These are phyloP conservation scores for Tethea ocularis DNA, from an alignment of 2,888 invertebrate species.

Conservation along the genomic window DNA sequence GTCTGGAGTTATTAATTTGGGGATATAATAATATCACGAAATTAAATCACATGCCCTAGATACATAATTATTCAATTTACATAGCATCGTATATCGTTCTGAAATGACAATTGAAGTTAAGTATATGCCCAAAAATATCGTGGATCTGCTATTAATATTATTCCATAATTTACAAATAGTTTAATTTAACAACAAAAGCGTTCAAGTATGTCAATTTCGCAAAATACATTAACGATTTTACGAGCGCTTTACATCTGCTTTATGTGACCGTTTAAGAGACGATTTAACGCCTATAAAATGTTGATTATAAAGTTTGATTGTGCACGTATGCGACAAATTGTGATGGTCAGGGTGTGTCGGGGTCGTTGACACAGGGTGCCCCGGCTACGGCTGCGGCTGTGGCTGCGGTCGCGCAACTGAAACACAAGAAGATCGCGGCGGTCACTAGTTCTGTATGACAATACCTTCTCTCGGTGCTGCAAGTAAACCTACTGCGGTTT, in stretches of 20 bases:
- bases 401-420: constrained; percentile 63
- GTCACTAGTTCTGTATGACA: constrained; percentile 53
- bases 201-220: constrained; percentile 53
- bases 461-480: constrained; percentile 31
- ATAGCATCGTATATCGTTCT: neutral
- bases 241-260: constrained; percentile 64
- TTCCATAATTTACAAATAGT: neutral
- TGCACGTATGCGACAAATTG: constrained; percentile 54
- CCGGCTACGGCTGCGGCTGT: constrained; percentile 24
- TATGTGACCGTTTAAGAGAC: constrained; percentile 64
- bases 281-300: constrained; percentile 72
- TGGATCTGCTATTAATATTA: neutral
- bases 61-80: neutral
- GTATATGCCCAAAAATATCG: neutral
- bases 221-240: constrained; percentile 62
- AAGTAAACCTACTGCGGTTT: constrained; percentile 35
- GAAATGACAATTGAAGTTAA: neutral
- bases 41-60: neutral
- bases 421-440: constrained; percentile 69
- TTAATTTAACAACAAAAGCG: constrained; percentile 13
- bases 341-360: constrained; percentile 57
- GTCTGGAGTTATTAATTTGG: neutral
- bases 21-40: neutral
- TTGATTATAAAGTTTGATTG: constrained; percentile 51
- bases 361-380: constrained; percentile 68